These are phyloP conservation scores for Platycheirus rosarum DNA, from an alignment of 2,888 invertebrate species.

Conservation along the genomic window DNA sequence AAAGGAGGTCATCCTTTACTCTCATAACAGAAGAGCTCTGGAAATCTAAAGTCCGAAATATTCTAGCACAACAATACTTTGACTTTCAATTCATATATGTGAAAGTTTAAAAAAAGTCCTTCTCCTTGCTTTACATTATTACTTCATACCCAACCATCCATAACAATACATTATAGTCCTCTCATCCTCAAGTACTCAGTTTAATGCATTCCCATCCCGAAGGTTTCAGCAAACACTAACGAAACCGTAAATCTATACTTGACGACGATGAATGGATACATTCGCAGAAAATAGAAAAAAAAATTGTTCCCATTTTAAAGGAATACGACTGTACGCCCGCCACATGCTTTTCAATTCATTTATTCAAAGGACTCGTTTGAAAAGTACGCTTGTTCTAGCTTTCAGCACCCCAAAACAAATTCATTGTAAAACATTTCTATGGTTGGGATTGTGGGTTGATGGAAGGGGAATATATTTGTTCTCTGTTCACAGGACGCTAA, in stretches of 20 bases:
- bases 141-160: too few relatives aligned
- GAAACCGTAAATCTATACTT: conserved; percentile 60
- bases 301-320: conserved; percentile 39
- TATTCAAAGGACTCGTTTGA: conserved; percentile 62
- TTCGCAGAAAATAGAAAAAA: conserved; percentile 38
- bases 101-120: not conserved
- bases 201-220: conserved; percentile 76
- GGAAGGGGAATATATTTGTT: conserved; percentile 19
- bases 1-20: not conserved
- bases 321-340: conserved; percentile 39
- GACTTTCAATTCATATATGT: not conserved
- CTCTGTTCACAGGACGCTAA: conserved; percentile 41
- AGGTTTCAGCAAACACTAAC: conserved; percentile 45
- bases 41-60: conserved; percentile 20
- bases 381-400: conserved; percentile 54
- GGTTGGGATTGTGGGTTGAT: conserved; percentile 16
- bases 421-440: conserved; percentile 51
- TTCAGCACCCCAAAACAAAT: conserved; percentile 53
- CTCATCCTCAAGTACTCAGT: conserved; percentile 74
- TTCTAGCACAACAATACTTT: conserved; percentile 12
- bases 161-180: not conserved
- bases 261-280: conserved; percentile 61
- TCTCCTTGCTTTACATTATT: conserved; percentile 6
- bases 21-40: not conserved
- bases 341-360: conserved; percentile 71